A percentile compares a stretch with the other conserved stretches of the same genome.
Conservation (phyloP, 92 coral and sea anemone genomes). For the Porites divaricata region DNA sequence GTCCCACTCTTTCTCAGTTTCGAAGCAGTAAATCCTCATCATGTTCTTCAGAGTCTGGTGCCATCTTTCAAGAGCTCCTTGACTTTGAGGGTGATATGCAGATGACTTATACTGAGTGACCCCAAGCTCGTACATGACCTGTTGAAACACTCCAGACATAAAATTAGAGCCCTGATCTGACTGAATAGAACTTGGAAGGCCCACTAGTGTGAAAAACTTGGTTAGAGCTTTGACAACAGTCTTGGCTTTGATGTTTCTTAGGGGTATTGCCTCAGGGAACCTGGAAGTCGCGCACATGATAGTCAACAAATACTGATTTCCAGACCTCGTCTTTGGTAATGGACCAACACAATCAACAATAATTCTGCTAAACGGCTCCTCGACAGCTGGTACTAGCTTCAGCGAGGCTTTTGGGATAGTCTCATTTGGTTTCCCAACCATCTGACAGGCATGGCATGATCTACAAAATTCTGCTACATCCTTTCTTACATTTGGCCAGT, state of each 20-base stretch:
- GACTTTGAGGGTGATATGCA: constrained; percentile 69
- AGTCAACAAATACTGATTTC: constrained; percentile 27
- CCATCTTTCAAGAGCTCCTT: constrained; percentile 58
- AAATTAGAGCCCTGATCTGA: constrained; percentile 34
- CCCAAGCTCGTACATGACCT: constrained; percentile 70
- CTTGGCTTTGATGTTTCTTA: too few species aligned
- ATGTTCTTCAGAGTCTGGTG: constrained; percentile 61
- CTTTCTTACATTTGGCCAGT: constrained; percentile 41
- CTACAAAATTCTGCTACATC: constrained; percentile 51
- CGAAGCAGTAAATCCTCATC: constrained; percentile 47
- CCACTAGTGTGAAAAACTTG: constrained; percentile 11
- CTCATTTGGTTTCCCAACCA: constrained; percentile 61
- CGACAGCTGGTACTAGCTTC: constrained; percentile 55
- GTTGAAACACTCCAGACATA: constrained; percentile 62
- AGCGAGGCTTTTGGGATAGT: constrained; percentile 55
- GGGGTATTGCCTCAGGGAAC: constrained; percentile 11
- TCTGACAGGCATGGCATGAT: constrained; percentile 47
- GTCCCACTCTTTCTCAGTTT: constrained; percentile 58
- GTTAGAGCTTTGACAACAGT: too few species aligned
- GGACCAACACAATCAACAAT: constrained; percentile 46
- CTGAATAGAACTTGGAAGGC: constrained; percentile 69
- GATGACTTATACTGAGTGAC: constrained; percentile 48
- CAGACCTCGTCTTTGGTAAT: background rate
- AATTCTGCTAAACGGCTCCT: constrained; percentile 62
- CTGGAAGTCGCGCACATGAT: constrained; percentile 41